A percentile compares a stretch with the other conserved stretches of the same genome.
These are phyloP conservation scores for Cremastobaeus sp. DNA, from an alignment of 2,888 invertebrate genomes.

Conservation along the genomic window DNA sequence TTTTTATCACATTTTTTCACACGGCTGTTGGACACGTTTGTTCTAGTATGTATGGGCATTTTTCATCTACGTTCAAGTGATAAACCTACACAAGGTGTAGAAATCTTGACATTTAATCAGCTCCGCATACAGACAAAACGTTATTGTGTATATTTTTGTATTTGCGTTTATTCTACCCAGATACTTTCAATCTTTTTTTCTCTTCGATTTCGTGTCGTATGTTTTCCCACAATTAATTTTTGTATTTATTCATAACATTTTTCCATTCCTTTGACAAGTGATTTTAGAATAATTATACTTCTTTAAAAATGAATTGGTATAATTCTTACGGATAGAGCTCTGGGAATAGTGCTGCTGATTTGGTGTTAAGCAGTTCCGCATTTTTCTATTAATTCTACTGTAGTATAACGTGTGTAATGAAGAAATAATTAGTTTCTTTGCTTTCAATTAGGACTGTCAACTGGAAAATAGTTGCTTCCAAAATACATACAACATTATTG, in stretches of 20 bases:
- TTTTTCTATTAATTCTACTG: conserved; percentile 15
- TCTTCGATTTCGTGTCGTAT: conserved; percentile 14
- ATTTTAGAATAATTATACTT: neutral
- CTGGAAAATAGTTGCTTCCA: no score
- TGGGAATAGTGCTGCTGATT: conserved; percentile 32
- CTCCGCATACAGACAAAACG: conserved; percentile 16
- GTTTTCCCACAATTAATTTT: conserved; percentile 18
- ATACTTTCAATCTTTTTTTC: conserved; percentile 1
- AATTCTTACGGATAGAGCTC: no score
- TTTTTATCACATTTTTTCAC: conserved; percentile 19
- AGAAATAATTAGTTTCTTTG: no score
- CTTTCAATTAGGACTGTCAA: no score
- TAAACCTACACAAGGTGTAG: neutral
- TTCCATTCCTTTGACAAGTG: conserved; percentile 30
- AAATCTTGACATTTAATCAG: neutral
- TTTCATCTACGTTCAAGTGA: conserved; percentile 12
- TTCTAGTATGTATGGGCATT: conserved; percentile 34
- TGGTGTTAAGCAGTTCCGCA: conserved; percentile 22
- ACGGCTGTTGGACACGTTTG: conserved; percentile 27
- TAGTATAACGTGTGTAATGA: no score
- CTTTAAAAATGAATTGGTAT: no score
- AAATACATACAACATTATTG: no score
- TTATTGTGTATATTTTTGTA: conserved; percentile 45
- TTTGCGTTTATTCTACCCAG: conserved; percentile 5
- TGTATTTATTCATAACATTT: conserved; percentile 32